A percentile compares a stretch with the other conserved stretches of the same genome.
Evolutionary conservation across 1,140 invertebrate genomes (phyloP).

Genomic region (Camponotus pennsylvanicus): DNA sequence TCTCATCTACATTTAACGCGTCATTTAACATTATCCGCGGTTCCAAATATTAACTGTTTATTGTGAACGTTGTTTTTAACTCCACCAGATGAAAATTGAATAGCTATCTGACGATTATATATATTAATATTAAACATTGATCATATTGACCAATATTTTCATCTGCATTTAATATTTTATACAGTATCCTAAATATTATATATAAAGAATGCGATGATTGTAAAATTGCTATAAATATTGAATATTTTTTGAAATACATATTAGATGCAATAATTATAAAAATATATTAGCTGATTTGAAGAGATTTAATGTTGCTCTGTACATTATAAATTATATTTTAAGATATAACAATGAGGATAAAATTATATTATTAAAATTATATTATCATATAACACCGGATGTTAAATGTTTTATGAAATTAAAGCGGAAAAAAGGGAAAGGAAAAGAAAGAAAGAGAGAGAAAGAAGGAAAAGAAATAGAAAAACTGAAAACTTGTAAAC

Average conservation of each 20-base stretch:
- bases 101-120: neutral
- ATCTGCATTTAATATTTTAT: neutral
- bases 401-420: conserved; percentile 15
- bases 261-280: neutral
- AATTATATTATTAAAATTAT: conserved; percentile 32
- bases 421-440: neutral
- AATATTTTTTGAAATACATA: neutral
- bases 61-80: neutral
- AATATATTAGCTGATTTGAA: neutral
- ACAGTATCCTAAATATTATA: neutral
- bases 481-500: too few relatives aligned
- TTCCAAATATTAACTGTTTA: neutral
- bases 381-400: neutral
- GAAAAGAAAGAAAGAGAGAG: too few relatives aligned
- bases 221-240: conserved; percentile 14
- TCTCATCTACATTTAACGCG: neutral
- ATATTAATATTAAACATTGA: conserved; percentile 5
- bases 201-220: neutral
- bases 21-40: neutral
- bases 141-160: neutral
- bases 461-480: too few relatives aligned
- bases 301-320: neutral
- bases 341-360: neutral
- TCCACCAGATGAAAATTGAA: neutral
- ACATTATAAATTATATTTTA: neutral